These are phyloP conservation scores for Catostylus mosaicus DNA, from an alignment of 30 jellyfish, hydroid and myxozoan species.

Conservation along the genomic window DNA sequence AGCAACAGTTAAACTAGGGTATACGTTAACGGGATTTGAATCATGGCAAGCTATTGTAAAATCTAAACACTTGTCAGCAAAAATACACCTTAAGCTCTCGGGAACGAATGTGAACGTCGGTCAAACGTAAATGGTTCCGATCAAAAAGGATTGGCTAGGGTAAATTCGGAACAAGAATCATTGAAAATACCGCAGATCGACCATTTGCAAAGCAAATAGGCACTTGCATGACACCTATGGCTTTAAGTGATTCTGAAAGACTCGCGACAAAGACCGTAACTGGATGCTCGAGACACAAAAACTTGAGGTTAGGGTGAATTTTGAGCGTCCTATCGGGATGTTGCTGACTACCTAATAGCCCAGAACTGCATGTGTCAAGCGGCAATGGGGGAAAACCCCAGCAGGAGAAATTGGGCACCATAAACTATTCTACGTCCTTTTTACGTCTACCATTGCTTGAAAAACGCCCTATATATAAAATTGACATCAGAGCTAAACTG, in stretches of 20 bases:
- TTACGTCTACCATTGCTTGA: too few relatives aligned
- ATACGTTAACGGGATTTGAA: not conserved
- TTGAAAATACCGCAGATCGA: constrained; percentile 21
- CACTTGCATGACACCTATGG: constrained; percentile 42
- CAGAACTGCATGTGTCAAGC: constrained; percentile 33
- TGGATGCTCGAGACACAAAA: constrained; percentile 17
- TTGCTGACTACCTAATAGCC: not conserved
- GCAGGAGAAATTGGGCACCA: constrained; percentile 50
- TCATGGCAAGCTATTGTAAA: not conserved
- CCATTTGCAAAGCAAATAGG: constrained; percentile 45
- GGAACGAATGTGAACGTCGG: constrained; percentile 21
- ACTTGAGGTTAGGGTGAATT: constrained; percentile 8
- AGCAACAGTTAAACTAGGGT: not conserved
- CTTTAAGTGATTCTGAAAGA: constrained; percentile 4
- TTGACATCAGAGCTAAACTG: too few relatives aligned
- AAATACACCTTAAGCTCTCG: constrained; percentile 22
- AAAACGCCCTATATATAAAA: too few relatives aligned
- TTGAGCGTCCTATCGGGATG: not conserved
- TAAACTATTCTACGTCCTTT: constrained; percentile 19
- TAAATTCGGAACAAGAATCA: constrained; percentile 43
- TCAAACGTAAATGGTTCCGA: constrained; percentile 27
- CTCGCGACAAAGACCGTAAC: constrained; percentile 43
- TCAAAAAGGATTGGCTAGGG: constrained; percentile 29
- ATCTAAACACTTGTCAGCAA: not conserved
- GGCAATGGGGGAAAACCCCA: constrained; percentile 52